phyloP scores from a whole-genome alignment of 2,113 vertebrate species.

The Ovis canadensis region DNA sequence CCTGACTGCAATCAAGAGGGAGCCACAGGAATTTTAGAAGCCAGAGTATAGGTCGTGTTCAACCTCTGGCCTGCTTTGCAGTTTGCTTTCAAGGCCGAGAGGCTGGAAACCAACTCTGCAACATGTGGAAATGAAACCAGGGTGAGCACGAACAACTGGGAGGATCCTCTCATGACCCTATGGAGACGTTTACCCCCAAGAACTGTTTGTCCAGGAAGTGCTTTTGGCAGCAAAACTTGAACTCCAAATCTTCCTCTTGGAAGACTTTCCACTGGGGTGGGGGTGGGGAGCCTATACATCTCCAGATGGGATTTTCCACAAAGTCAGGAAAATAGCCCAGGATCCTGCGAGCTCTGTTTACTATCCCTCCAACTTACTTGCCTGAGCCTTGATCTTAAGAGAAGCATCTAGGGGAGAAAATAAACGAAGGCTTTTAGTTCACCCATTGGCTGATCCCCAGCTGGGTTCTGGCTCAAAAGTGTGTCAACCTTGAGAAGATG shows the following conservation, averaged over 20 bases:
- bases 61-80: background rate
- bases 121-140: rapidly evolving
- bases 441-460: rapidly evolving
- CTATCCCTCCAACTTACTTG: background rate
- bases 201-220: background rate
- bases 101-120: background rate
- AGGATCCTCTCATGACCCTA: background rate
- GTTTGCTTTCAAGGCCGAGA: background rate
- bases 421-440: rapidly evolving
- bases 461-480: background rate
- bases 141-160: rapidly evolving
- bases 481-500: background rate
- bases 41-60: background rate
- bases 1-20: background rate
- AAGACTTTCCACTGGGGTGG: background rate
- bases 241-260: background rate
- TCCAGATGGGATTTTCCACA: background rate
- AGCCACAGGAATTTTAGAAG: background rate
- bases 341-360: rapidly evolving
- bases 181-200: rapidly evolving
- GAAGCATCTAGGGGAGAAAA: background rate
- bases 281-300: background rate
- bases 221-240: background rate
- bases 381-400: background rate
- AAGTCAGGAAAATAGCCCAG: background rate